Conservation (phyloP, 2,888 invertebrate genomes). For the Chromoteleia sp. region DNA sequence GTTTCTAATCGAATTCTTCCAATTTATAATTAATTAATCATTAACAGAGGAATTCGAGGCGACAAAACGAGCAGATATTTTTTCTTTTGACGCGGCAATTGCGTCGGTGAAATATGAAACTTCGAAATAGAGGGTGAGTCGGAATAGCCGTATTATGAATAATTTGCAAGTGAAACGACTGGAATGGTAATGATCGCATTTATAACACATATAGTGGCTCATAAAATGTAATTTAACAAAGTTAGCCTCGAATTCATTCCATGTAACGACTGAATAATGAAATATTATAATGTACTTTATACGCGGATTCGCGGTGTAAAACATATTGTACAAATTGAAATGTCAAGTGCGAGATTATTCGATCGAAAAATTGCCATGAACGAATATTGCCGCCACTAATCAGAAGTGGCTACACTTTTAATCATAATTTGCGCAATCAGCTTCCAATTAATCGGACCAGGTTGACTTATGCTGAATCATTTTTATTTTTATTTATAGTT, state of each 20-base stretch:
- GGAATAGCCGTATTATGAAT: constrained; percentile 63
- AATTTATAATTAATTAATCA: constrained; percentile 11
- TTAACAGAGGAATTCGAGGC: neutral
- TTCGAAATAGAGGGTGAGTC: constrained; percentile 20
- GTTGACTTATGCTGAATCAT: constrained; percentile 38
- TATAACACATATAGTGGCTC: constrained; percentile 60
- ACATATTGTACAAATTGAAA: constrained; percentile 63
- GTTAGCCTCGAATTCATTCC: constrained; percentile 64
- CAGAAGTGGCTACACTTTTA: constrained; percentile 34
- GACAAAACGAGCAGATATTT: constrained; percentile 5
- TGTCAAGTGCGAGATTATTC: constrained; percentile 58
- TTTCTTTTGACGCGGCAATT: constrained; percentile 17
- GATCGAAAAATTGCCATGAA: constrained; percentile 32
- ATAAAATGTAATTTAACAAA: constrained; percentile 68
- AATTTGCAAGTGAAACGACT: constrained; percentile 63
- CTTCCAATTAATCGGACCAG: constrained; percentile 44
- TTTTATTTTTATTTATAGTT: too few species aligned
- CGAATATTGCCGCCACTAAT: constrained; percentile 32
- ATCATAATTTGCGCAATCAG: constrained; percentile 36
- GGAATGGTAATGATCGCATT: constrained; percentile 69
- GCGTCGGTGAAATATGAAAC: constrained; percentile 29
- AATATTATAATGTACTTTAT: constrained; percentile 63
- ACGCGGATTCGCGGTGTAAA: constrained; percentile 21
- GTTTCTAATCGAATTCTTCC: too few species aligned
- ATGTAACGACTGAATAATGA: constrained; percentile 59